These are phyloP conservation scores for Limnephilus marmoratus DNA, from an alignment of 2,888 invertebrate genomes.

Conservation along the genomic window DNA sequence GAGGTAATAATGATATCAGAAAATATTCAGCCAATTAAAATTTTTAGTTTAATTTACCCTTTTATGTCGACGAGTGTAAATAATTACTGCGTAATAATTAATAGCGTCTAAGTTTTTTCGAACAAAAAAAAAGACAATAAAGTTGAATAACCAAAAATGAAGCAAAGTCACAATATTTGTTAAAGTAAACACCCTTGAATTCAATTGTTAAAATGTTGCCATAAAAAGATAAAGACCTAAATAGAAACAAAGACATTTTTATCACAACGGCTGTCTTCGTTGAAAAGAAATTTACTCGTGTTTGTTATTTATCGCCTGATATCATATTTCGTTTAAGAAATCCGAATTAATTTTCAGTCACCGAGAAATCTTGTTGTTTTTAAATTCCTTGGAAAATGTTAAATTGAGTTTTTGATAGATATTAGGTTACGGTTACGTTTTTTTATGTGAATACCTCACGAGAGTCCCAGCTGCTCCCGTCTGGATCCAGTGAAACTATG, in stretches of 20 bases:
- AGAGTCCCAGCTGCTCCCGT: too few relatives aligned
- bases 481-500: too few relatives aligned
- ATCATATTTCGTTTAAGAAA: slow-evolving; percentile 2
- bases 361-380: neutral
- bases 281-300: neutral
- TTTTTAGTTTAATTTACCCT: neutral
- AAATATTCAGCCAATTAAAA: too few relatives aligned
- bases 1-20: too few relatives aligned
- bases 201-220: neutral
- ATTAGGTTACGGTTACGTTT: neutral
- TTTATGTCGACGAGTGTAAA: neutral
- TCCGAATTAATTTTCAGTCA: neutral
- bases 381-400: neutral
- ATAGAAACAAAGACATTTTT: neutral
- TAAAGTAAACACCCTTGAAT: neutral
- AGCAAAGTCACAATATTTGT: neutral
- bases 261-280: neutral
- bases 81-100: neutral
- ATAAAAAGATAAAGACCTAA: neutral
- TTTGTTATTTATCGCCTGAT: neutral
- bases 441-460: too few relatives aligned
- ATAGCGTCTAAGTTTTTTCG: neutral
- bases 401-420: neutral
- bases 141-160: neutral
- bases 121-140: neutral